Evolutionary conservation across 35 echinoderm and acorn worm genomes (phyloP).

Genomic region (Diadema setosum): DNA sequence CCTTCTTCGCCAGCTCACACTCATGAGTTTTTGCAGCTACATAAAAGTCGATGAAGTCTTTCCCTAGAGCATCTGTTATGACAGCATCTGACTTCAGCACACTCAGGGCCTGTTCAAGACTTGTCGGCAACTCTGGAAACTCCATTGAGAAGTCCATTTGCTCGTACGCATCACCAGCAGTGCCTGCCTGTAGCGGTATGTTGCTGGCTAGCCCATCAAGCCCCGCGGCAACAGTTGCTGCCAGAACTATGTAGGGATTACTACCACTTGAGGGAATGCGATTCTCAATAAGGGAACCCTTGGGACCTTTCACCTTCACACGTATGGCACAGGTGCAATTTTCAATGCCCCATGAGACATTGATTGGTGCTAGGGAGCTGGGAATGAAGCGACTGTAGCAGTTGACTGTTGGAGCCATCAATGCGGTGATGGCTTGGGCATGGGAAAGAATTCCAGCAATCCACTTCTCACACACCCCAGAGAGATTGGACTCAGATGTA

Average conservation of each 20-base stretch:
- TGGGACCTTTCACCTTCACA: neutral
- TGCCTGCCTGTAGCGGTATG: neutral
- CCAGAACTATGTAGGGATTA: slow-evolving; percentile 41
- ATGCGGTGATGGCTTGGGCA: neutral
- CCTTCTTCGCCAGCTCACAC: slow-evolving; percentile 18
- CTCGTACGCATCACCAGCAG: neutral
- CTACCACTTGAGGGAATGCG: neutral
- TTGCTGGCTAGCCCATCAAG: slow-evolving; percentile 17
- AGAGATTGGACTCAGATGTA: neutral
- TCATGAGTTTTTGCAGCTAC: slow-evolving; percentile 78
- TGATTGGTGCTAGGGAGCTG: neutral
- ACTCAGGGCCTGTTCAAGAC: slow-evolving; percentile 57
- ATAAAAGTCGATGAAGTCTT: slow-evolving; percentile 74
- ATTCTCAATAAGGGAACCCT: slow-evolving; percentile 8
- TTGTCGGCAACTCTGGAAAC: slow-evolving; percentile 48
- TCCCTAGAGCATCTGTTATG: slow-evolving; percentile 64
- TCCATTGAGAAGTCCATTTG: slow-evolving; percentile 4
- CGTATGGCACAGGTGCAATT: slow-evolving; percentile 35
- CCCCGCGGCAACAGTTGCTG: slow-evolving; percentile 41
- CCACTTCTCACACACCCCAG: slow-evolving; percentile 18
- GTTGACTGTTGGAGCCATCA: slow-evolving; percentile 26
- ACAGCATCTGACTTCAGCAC: slow-evolving; percentile 57
- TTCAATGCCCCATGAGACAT: slow-evolving; percentile 32
- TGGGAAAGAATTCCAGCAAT: slow-evolving; percentile 33
- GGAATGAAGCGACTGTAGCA: slow-evolving; percentile 2